Evolutionary conservation across 2,888 invertebrate genomes (phyloP).

Genomic region (Callyntrura guangdongensis): DNA sequence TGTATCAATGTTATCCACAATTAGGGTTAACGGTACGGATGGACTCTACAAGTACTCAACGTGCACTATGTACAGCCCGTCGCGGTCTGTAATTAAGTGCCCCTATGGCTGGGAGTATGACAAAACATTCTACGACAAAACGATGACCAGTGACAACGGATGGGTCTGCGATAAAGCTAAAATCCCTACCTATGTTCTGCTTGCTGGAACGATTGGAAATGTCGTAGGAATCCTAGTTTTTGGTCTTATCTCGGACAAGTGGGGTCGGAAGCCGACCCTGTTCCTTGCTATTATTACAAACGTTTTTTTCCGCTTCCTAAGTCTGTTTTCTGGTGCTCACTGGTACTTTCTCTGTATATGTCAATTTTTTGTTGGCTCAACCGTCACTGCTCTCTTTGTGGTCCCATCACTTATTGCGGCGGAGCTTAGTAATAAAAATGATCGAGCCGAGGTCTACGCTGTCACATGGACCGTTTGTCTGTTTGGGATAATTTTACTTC

Average conservation of each 20-base stretch:
- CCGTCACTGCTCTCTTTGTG: slow-evolving; percentile 76
- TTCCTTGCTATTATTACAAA: slow-evolving; percentile 76
- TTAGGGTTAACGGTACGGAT: slow-evolving; percentile 68
- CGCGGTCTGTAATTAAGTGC: slow-evolving; percentile 19
- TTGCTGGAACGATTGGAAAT: slow-evolving; percentile 88
- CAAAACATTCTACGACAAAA: slow-evolving; percentile 77
- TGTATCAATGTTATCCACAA: too few relatives aligned
- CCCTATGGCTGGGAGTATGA: slow-evolving; percentile 81
- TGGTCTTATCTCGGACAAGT: slow-evolving; percentile 53
- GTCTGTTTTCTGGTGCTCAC: slow-evolving; percentile 71
- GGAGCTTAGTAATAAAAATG: slow-evolving; percentile 70
- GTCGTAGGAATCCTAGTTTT: slow-evolving; percentile 87
- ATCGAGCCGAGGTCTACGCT: slow-evolving; percentile 73
- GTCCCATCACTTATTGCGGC: slow-evolving; percentile 78
- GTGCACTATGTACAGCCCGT: slow-evolving; percentile 69
- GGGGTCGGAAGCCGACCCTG: slow-evolving; percentile 81
- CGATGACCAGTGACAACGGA: slow-evolving; percentile 77
- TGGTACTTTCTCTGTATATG: slow-evolving; percentile 55
- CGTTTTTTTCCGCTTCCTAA: slow-evolving; percentile 76
- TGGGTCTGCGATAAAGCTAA: slow-evolving; percentile 86
- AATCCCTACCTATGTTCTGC: slow-evolving; percentile 87
- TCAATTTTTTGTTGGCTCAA: slow-evolving; percentile 77
- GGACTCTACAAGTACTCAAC: slow-evolving; percentile 66
- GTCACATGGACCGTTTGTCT: slow-evolving; percentile 77
- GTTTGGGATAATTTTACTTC: slow-evolving; percentile 77